These are phyloP conservation scores for Ormia ochracea DNA, from an alignment of 2,888 invertebrate species.

Conservation along the genomic window DNA sequence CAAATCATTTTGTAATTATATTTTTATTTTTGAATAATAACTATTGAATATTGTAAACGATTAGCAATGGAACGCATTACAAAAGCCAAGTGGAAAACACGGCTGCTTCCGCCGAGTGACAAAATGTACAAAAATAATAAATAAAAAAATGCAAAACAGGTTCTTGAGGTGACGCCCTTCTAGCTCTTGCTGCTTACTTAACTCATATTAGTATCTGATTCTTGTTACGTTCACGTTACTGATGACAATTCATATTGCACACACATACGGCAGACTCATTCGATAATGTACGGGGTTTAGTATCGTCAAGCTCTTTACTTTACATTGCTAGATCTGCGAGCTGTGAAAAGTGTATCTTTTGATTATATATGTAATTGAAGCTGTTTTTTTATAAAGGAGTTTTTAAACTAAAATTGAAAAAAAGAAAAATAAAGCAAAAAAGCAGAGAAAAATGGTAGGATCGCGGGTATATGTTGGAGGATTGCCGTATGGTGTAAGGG, in stretches of 20 bases:
- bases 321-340: slow-evolving; percentile 39
- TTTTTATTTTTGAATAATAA: neutral
- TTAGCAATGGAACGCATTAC: neutral
- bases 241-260: too few relatives aligned
- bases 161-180: too few relatives aligned
- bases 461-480: slow-evolving; percentile 92
- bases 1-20: neutral
- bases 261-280: too few relatives aligned
- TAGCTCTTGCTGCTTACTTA: too few relatives aligned
- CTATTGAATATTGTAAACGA: neutral
- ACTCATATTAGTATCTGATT: too few relatives aligned
- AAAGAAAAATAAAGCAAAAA: slow-evolving; percentile 1
- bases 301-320: too few relatives aligned
- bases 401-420: slow-evolving; percentile 49
- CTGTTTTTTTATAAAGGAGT: neutral
- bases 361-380: neutral
- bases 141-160: too few relatives aligned
- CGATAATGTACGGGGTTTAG: too few relatives aligned
- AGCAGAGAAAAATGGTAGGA: slow-evolving; percentile 81
- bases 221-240: too few relatives aligned
- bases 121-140: too few relatives aligned
- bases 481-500: slow-evolving; percentile 89
- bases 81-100: neutral
- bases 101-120: too few relatives aligned
- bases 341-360: slow-evolving; percentile 2